These are phyloP conservation scores for zebrafish (Danio rerio) DNA, from an alignment of 2,113 vertebrate genomes.

Conservation along the genomic window GRCz12tu NC_133190.1:24701501-24702000, in stretches of 20 bases:
- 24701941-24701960: constrained; percentile 72
- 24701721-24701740: constrained; percentile 85
- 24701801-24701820: constrained; percentile 74
- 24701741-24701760: constrained; percentile 75
- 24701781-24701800: constrained; percentile 83
- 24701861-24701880: constrained; percentile 77
- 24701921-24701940: neutral
- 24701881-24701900: neutral
- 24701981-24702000: constrained; percentile 83
- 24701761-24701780: constrained; percentile 81
- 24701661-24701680: neutral
- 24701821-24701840: constrained; percentile 84
- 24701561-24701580: no score
- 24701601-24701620: no score
- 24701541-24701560: no score
- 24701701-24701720: constrained; percentile 14
- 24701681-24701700: neutral
- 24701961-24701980: constrained; percentile 79
- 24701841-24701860: constrained; percentile 81
- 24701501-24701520: no score
- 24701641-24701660: neutral
- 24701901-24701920: neutral
- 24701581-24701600: no score
- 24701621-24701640: neutral
- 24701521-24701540: no score